phyloP scores from a whole-genome alignment of 1,140 invertebrate genomes.

The Drosophila pandora region DNA sequence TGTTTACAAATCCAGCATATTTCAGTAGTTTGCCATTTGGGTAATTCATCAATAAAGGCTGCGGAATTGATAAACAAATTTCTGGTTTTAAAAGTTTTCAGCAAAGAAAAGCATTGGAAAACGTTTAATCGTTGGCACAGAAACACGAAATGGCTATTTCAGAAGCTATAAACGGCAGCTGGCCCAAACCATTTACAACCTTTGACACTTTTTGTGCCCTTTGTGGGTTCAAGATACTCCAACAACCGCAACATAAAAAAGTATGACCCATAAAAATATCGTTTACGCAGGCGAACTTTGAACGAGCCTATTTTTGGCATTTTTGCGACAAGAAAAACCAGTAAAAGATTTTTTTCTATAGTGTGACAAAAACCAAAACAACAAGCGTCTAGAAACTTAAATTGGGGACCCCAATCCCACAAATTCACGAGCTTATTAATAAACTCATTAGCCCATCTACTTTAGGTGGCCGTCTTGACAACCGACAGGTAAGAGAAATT shows the following conservation, averaged over 20 bases:
- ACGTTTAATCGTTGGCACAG: not conserved
- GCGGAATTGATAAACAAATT: not conserved
- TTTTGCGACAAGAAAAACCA: not conserved
- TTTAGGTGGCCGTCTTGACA: not conserved
- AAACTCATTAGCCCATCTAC: slow-evolving; percentile 22
- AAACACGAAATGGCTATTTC: slow-evolving; percentile 3
- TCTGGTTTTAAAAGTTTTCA: not conserved
- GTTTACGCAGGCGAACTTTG: slow-evolving; percentile 10
- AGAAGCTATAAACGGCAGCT: slow-evolving; percentile 33
- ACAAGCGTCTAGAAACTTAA: not conserved
- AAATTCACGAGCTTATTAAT: slow-evolving; percentile 8
- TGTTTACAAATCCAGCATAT: slow-evolving; percentile 30
- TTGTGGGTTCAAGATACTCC: slow-evolving; percentile 31
- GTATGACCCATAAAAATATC: slow-evolving; percentile 43
- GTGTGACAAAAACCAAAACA: not conserved
- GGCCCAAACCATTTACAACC: slow-evolving; percentile 46
- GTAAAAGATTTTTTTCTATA: not conserved
- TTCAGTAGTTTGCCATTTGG: not conserved
- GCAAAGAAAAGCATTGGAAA: not conserved
- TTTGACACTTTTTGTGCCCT: slow-evolving; percentile 27
- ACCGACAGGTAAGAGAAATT: slow-evolving; percentile 20
- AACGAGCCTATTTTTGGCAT: slow-evolving; percentile 4
- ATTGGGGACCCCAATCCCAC: not conserved
- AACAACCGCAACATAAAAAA: slow-evolving; percentile 33
- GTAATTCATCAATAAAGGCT: not conserved